Percentiles rank a stretch among this genome's conserved stretches.
These are phyloP conservation scores for Odontomachus brunneus DNA, from an alignment of 1,140 invertebrate species.

Conservation along the genomic window DNA sequence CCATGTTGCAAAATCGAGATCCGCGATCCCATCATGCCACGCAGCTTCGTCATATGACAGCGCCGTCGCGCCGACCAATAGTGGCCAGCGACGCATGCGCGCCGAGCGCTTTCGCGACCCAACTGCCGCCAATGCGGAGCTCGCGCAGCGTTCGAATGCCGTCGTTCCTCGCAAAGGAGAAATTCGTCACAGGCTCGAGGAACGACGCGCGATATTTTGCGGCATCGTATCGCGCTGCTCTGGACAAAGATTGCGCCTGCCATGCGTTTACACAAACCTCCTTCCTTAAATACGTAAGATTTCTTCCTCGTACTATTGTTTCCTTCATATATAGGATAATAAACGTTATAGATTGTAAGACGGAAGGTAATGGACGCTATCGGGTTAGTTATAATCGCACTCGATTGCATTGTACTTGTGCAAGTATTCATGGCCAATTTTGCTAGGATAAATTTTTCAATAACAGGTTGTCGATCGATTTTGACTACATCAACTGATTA, in stretches of 20 bases:
- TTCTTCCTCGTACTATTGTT: too few species aligned
- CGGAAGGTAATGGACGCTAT: too few species aligned
- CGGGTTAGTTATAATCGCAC: too few species aligned
- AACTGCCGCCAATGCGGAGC: conserved; percentile 27
- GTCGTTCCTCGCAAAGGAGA: background rate
- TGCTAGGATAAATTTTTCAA: too few species aligned
- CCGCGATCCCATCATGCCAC: conserved; percentile 78
- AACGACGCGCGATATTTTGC: background rate
- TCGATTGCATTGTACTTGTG: too few species aligned
- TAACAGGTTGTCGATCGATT: too few species aligned
- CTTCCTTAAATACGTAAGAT: too few species aligned
- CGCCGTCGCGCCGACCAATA: conserved; percentile 74
- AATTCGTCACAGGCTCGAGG: background rate
- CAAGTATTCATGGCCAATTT: too few species aligned
- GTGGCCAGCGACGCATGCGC: conserved; percentile 45
- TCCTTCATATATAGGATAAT: too few species aligned
- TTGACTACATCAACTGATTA: too few species aligned
- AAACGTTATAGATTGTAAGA: too few species aligned
- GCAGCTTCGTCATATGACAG: conserved; percentile 81
- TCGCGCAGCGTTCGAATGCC: conserved; percentile 55
- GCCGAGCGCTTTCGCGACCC: background rate
- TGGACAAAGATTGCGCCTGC: background rate
- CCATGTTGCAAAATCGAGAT: conserved; percentile 83
- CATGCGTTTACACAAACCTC: too few species aligned
- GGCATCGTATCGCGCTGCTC: background rate